phyloP scores from a whole-genome alignment of 2,113 vertebrate genomes.

The Solea senegalensis region DNA sequence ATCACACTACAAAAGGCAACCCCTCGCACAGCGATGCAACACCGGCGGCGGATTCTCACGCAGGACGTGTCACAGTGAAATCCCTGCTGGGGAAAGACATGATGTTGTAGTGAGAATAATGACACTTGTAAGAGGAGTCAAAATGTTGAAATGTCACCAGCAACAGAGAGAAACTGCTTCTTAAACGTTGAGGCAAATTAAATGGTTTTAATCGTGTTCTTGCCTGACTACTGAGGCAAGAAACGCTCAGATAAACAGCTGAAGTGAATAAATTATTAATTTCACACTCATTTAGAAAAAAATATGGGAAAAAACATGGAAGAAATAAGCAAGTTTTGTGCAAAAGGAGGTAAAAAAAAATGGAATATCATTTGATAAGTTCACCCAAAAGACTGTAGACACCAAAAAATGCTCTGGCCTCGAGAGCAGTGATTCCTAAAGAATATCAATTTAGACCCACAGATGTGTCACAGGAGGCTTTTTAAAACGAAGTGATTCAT shows the following conservation, averaged over 20 bases:
- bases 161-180: background rate
- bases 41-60: background rate
- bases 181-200: background rate
- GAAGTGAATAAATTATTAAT: slow-evolving; percentile 35
- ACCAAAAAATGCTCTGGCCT: too few relatives aligned
- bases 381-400: too few relatives aligned
- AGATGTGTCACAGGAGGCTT: too few relatives aligned
- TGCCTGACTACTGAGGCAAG: background rate
- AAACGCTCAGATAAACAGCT: slow-evolving; percentile 13
- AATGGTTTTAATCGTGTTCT: slow-evolving; percentile 12
- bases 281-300: slow-evolving; percentile 21
- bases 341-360: background rate
- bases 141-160: slow-evolving; percentile 15
- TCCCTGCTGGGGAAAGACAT: background rate
- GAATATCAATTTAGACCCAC: too few relatives aligned
- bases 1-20: slow-evolving; percentile 14
- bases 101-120: too few relatives aligned
- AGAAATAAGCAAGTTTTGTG: slow-evolving; percentile 10
- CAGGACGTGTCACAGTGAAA: slow-evolving; percentile 6
- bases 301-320: background rate
- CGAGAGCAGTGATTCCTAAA: too few relatives aligned
- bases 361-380: background rate
- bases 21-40: background rate
- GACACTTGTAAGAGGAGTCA: background rate
- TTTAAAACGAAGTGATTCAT: too few relatives aligned